Evolutionary conservation across 1,140 invertebrate genomes (phyloP), one percentile per base, ranked within the genome.

Genomic region (Leptestheria dahalacensis): DNA sequence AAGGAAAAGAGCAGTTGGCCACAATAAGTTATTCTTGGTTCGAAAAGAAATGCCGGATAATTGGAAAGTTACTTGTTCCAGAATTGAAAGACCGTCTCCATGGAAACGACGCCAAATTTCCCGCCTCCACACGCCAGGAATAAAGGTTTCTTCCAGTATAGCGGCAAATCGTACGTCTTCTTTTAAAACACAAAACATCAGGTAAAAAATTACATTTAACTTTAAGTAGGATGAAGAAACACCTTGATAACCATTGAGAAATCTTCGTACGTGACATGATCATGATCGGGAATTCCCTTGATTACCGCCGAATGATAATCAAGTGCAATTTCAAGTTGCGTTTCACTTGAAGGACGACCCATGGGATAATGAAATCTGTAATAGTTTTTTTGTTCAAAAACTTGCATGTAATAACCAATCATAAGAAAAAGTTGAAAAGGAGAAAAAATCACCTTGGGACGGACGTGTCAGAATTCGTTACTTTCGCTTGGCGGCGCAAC

Each of bases 131-230:
- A 84, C 15, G 88, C 87, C 59, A 86, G 78, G 74, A 93, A 95
- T 59, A 97, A 74, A 57, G 91, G 86, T 68, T 87, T 83, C 71
- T 96, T 96, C 92, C 92, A 97, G 72, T 96, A 97, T 29, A 94
- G 75, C 20, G 92, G 90, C 24, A 48, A 21, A 47, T 50, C 25
- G 54, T 53, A 61, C 46, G 58, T 53, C 57, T n/a, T n/a, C n/a
- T n/a, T 64, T 48, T 50, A 59, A 12, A 50, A 50, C 10, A 49
- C 11, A 25, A 55, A 49, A 55, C 1, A 18, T n/a, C n/a, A 54
- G 26, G 9, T 10, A 11, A n/a, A 20, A 54, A 41, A 51, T 59
- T 18, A n/a, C 3, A 46, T 41, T 41, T 21, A n/a, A 47, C 3
- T 25, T 51, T 10, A 47, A 28, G 12, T 3, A 60, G 49, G 28